phyloP scores from a whole-genome alignment of 2,113 vertebrate genomes.

The Stomatorhinus ivindoensis region DNA sequence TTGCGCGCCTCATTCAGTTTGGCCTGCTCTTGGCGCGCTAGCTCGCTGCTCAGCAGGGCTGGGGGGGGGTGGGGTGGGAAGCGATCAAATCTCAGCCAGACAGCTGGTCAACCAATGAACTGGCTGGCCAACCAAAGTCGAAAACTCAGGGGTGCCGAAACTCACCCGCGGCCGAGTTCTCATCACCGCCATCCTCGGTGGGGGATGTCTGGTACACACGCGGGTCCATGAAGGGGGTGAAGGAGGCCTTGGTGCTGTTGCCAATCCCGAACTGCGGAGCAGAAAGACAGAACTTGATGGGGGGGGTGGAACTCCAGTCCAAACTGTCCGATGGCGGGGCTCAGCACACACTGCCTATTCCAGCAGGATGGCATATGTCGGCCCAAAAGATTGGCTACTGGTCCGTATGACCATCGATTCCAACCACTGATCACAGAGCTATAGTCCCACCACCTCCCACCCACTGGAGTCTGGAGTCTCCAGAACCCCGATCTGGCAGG shows the following conservation, averaged over 20 bases:
- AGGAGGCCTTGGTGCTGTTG: constrained; percentile 90
- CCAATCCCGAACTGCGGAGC: constrained; percentile 76
- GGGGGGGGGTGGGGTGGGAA: constrained; percentile 4
- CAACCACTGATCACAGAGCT: not conserved
- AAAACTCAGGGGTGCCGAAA: not conserved
- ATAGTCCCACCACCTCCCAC: not conserved
- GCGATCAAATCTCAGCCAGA: not conserved
- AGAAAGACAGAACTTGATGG: constrained; percentile 28
- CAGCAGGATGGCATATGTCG: not conserved
- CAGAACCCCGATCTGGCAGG: not conserved
- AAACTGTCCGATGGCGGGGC: not conserved
- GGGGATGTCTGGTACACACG: constrained; percentile 93
- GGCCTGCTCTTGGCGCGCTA: constrained; percentile 91
- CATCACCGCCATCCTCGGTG: constrained; percentile 72
- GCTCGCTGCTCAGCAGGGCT: constrained; percentile 85
- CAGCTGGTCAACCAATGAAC: not conserved
- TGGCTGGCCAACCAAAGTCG: not conserved
- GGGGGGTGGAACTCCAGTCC: not conserved
- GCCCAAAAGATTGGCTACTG: not conserved
- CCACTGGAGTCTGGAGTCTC: not conserved
- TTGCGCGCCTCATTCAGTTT: constrained; percentile 94
- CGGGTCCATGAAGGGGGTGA: constrained; percentile 92
- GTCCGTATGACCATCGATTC: not conserved
- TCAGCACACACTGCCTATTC: not conserved
- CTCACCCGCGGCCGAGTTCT: constrained; percentile 75